Base-by-base conservation (phyloP, 2,113 vertebrate species). In the Thomomys bottae region DNA sequence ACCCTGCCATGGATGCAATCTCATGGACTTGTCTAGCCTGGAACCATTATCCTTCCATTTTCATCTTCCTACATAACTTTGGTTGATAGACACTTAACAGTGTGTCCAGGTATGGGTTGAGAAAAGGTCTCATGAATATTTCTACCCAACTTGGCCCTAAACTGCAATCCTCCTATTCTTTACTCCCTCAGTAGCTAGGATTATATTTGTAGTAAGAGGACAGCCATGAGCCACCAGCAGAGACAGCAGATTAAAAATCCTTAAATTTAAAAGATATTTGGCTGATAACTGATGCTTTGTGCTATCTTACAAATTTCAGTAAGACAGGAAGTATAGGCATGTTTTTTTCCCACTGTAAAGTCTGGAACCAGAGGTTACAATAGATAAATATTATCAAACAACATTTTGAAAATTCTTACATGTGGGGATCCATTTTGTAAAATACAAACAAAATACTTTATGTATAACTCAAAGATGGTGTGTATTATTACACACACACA, bases 311-410 rank as follows among this genome's bases (percentile, higher is more conserved):
- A 61, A 81, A 45, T 88, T 76, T 64, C 57, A 28, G 28, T 88
- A 30, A 90, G 32, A 57, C 83, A 68, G 26, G 36, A 88, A 71
- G 20, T 32, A 42, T 8, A 84, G 17, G 14, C 24, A 81, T 28
- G 40, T 8, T 17, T 12, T 17, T 12, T 30, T 36, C 73, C 24
- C 54, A 77, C 36, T 83, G 70, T 80, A 42, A 6, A 81, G 36
- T 26, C 9, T 72, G 64, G 24, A 79, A 61, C 72, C 75, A 82
- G 9, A 61, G 32, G 32, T 77, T 54, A 34, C 24, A 24, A 30
- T 0, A 87, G 24, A 92, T 34, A 92, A 94, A 87, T 72, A 66
- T 20, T 45, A 68, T 66, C 70, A 78, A 71, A 42, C n/a, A 91
- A 40, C 84, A 11, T 84, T 75, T 93, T 73, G 36, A 72, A 91